Percentiles rank a stretch among this genome's conserved stretches.
Conservation (phyloP, 2,888 invertebrate genomes). For the Candidula unifasciata region DNA sequence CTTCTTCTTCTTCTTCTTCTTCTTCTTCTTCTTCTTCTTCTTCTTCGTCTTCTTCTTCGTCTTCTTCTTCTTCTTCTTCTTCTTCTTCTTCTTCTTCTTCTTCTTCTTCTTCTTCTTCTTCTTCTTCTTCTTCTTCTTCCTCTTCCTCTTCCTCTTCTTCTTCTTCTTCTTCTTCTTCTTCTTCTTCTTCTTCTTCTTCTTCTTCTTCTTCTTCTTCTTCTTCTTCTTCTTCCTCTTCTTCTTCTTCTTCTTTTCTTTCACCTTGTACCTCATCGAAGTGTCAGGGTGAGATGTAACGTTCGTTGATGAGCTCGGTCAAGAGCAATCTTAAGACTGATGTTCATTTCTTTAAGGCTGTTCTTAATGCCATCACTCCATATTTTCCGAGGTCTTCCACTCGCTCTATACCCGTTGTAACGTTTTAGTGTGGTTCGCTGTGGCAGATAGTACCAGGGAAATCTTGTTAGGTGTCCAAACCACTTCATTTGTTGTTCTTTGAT, state of each 20-base stretch:
- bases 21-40: background rate
- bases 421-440: too few species aligned
- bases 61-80: background rate
- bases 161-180: conserved; percentile 8
- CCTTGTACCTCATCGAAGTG: background rate
- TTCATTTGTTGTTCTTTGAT: too few species aligned
- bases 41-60: background rate
- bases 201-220: conserved; percentile 2
- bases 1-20: background rate
- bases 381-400: too few species aligned
- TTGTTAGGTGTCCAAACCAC: too few species aligned
- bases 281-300: too few species aligned
- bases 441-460: too few species aligned
- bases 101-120: background rate
- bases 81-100: conserved; percentile 16
- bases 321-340: too few species aligned
- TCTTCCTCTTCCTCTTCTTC: background rate
- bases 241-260: background rate
- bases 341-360: too few species aligned
- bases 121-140: too few species aligned
- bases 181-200: background rate
- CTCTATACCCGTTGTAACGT: too few species aligned
- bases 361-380: too few species aligned
- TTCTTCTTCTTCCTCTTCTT: background rate
- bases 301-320: too few species aligned